Base-by-base conservation (phyloP, 2,797 vertebrate species). In the Acomys russatus region DNA sequence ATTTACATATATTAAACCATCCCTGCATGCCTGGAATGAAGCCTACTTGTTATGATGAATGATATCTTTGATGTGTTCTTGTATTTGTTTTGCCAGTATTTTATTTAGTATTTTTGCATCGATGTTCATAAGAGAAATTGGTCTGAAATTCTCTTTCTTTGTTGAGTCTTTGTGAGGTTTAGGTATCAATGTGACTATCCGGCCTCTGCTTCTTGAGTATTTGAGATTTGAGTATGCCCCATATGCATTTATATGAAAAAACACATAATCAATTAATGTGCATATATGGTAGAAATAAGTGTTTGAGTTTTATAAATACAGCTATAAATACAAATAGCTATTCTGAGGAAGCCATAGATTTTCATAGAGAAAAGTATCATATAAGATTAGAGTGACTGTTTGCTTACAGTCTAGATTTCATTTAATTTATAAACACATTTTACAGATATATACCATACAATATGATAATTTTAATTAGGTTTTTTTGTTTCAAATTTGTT, bases 341-440 rank as follows among this genome's bases (percentile, higher is more conserved):
- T 84, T 44, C 9, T 68, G 14, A 90, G 22, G 25, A 83, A 54
- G 8, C 3, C 74, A 59, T 71, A 92, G 51, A 64, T 78, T 85
- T 87, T 86, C 7, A 33, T 92, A 18, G 51, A 51, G 70, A 88
- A 84, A 33, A 38, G 0, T 17, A 25, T 9, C 8, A 85, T 30
- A 68, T 51, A 92, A 84, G 3, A 22, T 90, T 91, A 38, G 30
- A 49, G 9, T 77, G 28, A 33, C 33, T 61, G 4, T 96, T 85
- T 74, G 74, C 20, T 74, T 68, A 17, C 0, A 38, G 22, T 79
- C 25, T 74, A 79, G 14, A 63, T 30, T 79, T 1, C 4, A 44
- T 25, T 94, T 59, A 80, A 86, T 63, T 82, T 54, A 66, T 9
- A 56, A 89, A 71, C 9, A 6, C 38, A 92, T 91, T 95, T 91